Evolutionary conservation across 2,888 invertebrate species (phyloP), one percentile per base, ranked within the genome.

Genomic region (Phengaris alcon): DNA sequence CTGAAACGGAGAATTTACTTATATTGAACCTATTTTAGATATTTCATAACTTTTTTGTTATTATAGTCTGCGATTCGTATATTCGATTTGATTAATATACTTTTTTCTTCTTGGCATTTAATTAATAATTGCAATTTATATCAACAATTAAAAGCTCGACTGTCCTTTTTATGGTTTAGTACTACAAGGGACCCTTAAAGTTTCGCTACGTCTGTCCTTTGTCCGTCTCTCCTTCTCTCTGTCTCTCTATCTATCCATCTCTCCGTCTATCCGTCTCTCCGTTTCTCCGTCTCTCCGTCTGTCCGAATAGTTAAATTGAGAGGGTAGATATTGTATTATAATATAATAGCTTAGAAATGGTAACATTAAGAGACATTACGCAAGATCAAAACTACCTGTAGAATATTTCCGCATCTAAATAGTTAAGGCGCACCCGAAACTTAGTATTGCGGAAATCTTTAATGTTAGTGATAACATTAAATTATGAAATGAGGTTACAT

Each of bases 401-500:
- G 15, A 4, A 22, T 22, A 22, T 59, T 59, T 59, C 59, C 59
- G 59, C 15, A 59, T 10, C 59, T 10, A 7, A 59, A 22, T 10
- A 59, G 59, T 10, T 59, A 9, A 15, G 59, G 59, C 22, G 10
- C 59, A 22, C 22, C 59, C 59, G 9, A 59, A 59, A 59, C 59
- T 22, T 22, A 57, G 22, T 10, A 59, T 59, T 5, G 59, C 59
- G 59, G 22, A 22, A 59, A 59, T 59, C 22, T 59, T 9, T 22
- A 22, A 59, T 10, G 59, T 59, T 59, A 22, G 22, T 22, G 59
- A 5, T 10, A 22, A 15, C 59, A 59, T 59, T 59, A 59, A 59
- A 59, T 22, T 59, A 59, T 59, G 59, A 59, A 59, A 59, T 22
- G 59, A 15, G 59, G 59, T 22, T 22, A 59, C 59, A 59, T 59